phyloP scores from a whole-genome alignment of 2,113 vertebrate species.

The Bolborhynchus lineola region DNA sequence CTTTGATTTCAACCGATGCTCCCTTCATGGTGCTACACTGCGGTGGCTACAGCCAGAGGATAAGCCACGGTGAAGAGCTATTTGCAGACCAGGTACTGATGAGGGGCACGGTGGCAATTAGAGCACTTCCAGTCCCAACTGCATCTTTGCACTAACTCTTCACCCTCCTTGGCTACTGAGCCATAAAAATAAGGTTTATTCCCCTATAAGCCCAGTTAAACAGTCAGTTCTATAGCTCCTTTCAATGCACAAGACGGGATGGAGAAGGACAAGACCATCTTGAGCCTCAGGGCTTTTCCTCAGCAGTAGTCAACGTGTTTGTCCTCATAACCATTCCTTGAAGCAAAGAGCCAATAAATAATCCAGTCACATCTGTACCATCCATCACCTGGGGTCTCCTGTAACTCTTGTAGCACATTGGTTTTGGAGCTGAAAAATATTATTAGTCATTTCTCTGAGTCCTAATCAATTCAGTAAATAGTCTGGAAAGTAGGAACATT shows the following conservation, averaged over 20 bases:
- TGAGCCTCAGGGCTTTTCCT: background rate
- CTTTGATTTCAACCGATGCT: background rate
- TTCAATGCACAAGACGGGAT: background rate
- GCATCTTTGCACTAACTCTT: background rate
- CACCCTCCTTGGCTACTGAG: background rate
- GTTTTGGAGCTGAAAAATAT: background rate
- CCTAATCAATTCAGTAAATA: background rate
- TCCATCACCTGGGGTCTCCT: background rate
- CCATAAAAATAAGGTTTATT: background rate
- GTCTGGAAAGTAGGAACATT: background rate
- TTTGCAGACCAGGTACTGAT: background rate
- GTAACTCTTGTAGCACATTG: fast-evolving
- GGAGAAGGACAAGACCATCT: background rate
- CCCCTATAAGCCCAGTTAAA: background rate
- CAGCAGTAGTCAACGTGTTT: background rate
- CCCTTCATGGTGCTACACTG: background rate
- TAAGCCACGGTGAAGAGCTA: background rate
- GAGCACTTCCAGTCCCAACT: background rate
- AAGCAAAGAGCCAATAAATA: background rate
- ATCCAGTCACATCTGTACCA: background rate
- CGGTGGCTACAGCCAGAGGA: background rate
- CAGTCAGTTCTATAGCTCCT: background rate
- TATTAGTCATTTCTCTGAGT: background rate
- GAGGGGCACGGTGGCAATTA: background rate
- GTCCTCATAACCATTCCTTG: background rate